Percentiles rank a stretch among this genome's conserved stretches.
These are phyloP conservation scores for Chionoecetes opilio DNA, from an alignment of 1,140 invertebrate species.

Conservation along the genomic window DNA sequence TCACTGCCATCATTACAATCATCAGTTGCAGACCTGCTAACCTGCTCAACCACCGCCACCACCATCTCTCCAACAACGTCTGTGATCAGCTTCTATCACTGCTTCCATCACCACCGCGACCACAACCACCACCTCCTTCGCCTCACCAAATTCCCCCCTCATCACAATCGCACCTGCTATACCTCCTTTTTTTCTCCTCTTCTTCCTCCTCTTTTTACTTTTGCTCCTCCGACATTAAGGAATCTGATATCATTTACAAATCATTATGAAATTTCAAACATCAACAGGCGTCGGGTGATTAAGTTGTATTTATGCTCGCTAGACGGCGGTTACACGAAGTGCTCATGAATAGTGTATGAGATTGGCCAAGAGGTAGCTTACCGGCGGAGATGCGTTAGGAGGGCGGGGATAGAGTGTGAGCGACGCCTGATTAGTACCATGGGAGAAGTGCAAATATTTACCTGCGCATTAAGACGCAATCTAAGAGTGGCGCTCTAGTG, in stretches of 20 bases:
- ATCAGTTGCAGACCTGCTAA: too few relatives aligned
- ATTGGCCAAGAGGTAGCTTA: not conserved
- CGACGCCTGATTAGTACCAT: not conserved
- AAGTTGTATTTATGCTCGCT: constrained; percentile 33
- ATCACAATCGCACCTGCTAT: constrained; percentile 4
- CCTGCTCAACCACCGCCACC: too few relatives aligned
- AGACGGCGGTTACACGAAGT: not conserved
- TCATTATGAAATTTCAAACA: constrained; percentile 24
- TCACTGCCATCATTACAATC: too few relatives aligned
- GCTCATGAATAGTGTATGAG: constrained; percentile 39
- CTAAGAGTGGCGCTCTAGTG: not conserved
- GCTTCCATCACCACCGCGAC: not conserved
- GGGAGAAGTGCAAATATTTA: not conserved
- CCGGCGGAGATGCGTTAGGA: not conserved
- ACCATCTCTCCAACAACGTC: not conserved
- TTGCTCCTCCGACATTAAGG: not conserved
- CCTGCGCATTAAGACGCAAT: not conserved
- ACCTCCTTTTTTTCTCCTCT: not conserved
- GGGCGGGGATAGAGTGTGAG: not conserved
- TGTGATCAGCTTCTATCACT: not conserved
- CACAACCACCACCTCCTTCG: not conserved
- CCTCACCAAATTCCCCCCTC: not conserved
- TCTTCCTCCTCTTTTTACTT: not conserved
- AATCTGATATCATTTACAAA: constrained; percentile 20
- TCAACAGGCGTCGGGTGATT: not conserved